phyloP scores from a whole-genome alignment of 1,140 invertebrate genomes.

The Telenomus remus region DNA sequence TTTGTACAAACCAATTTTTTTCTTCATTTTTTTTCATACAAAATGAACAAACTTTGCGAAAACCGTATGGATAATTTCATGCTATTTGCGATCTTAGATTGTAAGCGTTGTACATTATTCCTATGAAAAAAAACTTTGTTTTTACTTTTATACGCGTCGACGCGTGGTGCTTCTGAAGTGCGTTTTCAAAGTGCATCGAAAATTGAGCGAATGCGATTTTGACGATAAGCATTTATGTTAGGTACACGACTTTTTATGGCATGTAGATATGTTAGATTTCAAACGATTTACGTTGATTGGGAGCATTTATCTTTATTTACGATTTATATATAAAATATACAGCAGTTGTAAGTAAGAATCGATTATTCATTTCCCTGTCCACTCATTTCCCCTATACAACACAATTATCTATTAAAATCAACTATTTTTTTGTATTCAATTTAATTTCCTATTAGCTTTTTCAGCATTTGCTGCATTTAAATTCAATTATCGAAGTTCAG shows the following conservation, averaged over 20 bases:
- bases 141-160: slow-evolving; percentile 12
- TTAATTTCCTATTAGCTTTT: too few species aligned
- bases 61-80: slow-evolving; percentile 7
- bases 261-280: slow-evolving; percentile 51
- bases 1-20: too few species aligned
- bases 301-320: slow-evolving; percentile 54
- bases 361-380: too few species aligned
- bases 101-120: slow-evolving; percentile 24
- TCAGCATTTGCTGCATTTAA: too few species aligned
- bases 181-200: slow-evolving; percentile 18
- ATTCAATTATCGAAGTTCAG: too few species aligned
- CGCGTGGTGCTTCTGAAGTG: slow-evolving; percentile 16
- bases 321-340: slow-evolving; percentile 34
- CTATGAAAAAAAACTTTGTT: slow-evolving; percentile 12
- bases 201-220: slow-evolving; percentile 25
- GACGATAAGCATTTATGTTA: slow-evolving; percentile 26
- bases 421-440: too few species aligned
- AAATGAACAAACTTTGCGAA: background rate
- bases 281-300: slow-evolving; percentile 32
- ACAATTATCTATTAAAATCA: too few species aligned
- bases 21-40: background rate
- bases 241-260: slow-evolving; percentile 34
- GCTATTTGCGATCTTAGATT: slow-evolving; percentile 13
- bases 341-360: too few species aligned
- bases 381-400: too few species aligned